A percentile compares a stretch with the other conserved stretches of the same genome.
These are phyloP conservation scores for Cyclophora albipunctata DNA, from an alignment of 2,888 invertebrate genomes.

Conservation along the genomic window DNA sequence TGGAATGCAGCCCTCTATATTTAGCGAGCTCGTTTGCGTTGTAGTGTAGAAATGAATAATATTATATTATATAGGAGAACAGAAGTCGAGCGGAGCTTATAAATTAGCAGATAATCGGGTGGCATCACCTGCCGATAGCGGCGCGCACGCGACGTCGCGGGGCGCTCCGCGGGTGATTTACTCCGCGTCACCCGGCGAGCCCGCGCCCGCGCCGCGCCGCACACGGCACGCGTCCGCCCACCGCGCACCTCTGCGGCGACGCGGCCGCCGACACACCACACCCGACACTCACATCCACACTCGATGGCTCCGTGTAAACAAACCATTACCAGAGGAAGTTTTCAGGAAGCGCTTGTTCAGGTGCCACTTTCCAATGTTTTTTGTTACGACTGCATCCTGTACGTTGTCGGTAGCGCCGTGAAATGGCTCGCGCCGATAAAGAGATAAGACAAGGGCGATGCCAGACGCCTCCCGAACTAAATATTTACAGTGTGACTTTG, in stretches of 20 bases:
- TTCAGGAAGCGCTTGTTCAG: constrained; percentile 41
- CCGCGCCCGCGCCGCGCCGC: constrained; percentile 28
- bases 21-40: constrained; percentile 64
- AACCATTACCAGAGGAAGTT: constrained; percentile 44
- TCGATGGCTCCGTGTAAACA: constrained; percentile 27
- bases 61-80: constrained; percentile 52
- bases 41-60: constrained; percentile 60
- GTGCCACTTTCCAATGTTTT: constrained; percentile 54
- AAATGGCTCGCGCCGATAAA: constrained; percentile 50
- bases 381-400: constrained; percentile 56
- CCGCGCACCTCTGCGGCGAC: constrained; percentile 11
- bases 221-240: constrained; percentile 42
- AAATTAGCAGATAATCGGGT: constrained; percentile 67
- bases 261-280: constrained; percentile 19
- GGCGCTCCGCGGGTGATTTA: constrained; percentile 29
- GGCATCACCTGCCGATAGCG: constrained; percentile 57
- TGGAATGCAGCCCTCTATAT: constrained; percentile 64
- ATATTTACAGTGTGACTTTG: constrained; percentile 67
- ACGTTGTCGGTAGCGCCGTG: constrained; percentile 40
- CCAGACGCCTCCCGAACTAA: constrained; percentile 63
- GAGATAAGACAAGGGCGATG: constrained; percentile 59
- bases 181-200: constrained; percentile 35
- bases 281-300: no score
- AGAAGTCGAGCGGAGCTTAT: constrained; percentile 62
- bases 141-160: constrained; percentile 41